Percentiles rank a stretch among this genome's conserved stretches.
phyloP scores from a whole-genome alignment of 2,888 invertebrate genomes.

The Drosophila aldrichi region DNA sequence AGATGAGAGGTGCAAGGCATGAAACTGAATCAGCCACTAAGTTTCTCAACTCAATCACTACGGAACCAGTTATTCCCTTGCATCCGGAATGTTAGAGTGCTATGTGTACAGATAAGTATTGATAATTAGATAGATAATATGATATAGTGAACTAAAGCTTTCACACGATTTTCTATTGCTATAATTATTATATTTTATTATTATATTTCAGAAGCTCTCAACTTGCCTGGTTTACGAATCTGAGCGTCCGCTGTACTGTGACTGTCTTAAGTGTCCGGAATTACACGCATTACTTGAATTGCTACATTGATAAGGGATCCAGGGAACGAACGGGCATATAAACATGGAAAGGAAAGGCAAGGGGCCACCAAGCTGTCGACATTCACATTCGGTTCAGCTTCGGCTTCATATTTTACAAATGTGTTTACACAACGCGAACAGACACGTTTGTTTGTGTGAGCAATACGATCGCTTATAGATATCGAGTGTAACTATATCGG shows the following conservation, averaged over 20 bases:
- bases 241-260: constrained; percentile 11
- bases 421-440: constrained; percentile 33
- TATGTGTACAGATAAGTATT: too few relatives aligned
- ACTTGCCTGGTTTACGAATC: background rate
- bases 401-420: constrained; percentile 13
- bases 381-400: background rate
- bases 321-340: background rate
- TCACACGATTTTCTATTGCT: too few relatives aligned
- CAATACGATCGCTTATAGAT: constrained; percentile 54
- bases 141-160: too few relatives aligned
- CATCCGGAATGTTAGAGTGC: background rate
- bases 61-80: background rate
- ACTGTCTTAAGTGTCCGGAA: constrained; percentile 18
- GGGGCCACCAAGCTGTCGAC: background rate
- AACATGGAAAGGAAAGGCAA: background rate
- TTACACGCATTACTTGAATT: constrained; percentile 18
- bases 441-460: constrained; percentile 46
- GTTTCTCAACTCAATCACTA: background rate
- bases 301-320: constrained; percentile 30
- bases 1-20: background rate
- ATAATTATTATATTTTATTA: background rate
- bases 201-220: background rate
- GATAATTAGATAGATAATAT: too few relatives aligned
- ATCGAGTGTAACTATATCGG: constrained; percentile 21
- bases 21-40: background rate